A percentile compares a stretch with the other conserved stretches of the same genome.
Conservation (phyloP, 2,797 vertebrate genomes). For the Leontopithecus rosalia region DNA sequence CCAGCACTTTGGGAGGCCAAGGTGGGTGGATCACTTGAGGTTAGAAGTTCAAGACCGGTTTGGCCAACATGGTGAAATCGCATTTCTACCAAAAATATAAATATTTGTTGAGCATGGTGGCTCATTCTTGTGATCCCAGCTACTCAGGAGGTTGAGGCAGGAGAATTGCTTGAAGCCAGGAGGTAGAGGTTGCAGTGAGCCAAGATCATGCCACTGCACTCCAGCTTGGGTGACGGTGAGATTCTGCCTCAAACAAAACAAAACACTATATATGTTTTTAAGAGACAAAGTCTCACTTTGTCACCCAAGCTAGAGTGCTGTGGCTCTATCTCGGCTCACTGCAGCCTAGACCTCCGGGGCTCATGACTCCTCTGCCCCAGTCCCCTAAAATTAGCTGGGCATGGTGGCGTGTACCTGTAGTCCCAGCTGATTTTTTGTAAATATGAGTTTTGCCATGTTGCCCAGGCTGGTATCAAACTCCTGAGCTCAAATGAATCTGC, state of each 20-base stretch:
- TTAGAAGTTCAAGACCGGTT: neutral
- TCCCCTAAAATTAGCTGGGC: neutral
- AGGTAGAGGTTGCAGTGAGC: neutral
- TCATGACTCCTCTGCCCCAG: neutral
- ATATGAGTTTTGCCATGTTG: neutral
- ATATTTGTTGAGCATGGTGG: neutral
- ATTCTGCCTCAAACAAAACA: neutral
- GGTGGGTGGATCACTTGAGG: neutral
- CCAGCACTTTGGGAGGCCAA: neutral
- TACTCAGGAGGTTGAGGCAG: neutral
- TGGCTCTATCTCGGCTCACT: neutral
- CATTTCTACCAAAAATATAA: neutral
- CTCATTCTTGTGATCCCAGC: neutral
- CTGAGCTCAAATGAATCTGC: neutral
- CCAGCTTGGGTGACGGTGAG: neutral
- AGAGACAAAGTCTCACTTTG: neutral
- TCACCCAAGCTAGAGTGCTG: neutral
- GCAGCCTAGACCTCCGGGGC: neutral
- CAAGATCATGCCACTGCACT: neutral
- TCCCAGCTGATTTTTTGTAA: neutral
- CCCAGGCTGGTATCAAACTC: neutral
- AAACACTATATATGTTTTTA: neutral
- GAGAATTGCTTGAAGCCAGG: neutral
- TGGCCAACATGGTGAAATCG: neutral
- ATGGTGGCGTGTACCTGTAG: no score